A percentile compares a stretch with the other conserved stretches of the same genome.
Conservation (phyloP, 2,797 vertebrate genomes). For the Zonotrichia albicollis region DNA sequence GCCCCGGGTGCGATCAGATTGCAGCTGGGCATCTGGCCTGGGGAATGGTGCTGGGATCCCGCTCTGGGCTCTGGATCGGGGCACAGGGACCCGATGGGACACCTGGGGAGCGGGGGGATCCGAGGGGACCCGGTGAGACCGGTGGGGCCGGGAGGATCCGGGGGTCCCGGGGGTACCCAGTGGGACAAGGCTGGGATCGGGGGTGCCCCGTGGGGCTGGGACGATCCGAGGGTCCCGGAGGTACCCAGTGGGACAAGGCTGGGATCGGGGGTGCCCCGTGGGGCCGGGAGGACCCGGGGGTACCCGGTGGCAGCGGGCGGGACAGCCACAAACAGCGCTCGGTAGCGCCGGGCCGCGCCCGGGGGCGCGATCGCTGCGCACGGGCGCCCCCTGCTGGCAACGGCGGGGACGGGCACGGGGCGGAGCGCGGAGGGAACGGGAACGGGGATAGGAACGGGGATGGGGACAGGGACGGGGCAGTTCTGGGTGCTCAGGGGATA, state of each 20-base stretch:
- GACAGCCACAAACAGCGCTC: neutral
- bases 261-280: no score
- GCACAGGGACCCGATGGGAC: neutral
- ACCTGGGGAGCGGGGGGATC: accelerated
- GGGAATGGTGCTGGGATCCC: neutral
- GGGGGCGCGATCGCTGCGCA: neutral
- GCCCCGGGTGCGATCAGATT: accelerated
- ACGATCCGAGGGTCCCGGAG: no score
- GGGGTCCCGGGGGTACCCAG: no score
- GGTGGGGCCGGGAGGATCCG: no score
- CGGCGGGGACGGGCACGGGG: no score
- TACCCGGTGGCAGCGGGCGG: neutral
- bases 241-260: accelerated
- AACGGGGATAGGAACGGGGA: no score
- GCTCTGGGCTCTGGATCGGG: neutral
- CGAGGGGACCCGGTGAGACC: neutral
- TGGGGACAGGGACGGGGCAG: no score
- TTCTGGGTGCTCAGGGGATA: neutral
- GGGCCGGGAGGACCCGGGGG: accelerated
- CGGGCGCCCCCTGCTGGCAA: neutral
- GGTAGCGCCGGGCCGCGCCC: neutral
- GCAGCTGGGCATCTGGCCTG: neutral
- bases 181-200: no score
- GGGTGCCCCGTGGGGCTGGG: no score
- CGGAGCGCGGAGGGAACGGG: neutral